Percentiles rank a stretch among this genome's conserved stretches.
Evolutionary conservation across 2,888 invertebrate genomes (phyloP).

Genomic region (Andrena fulva): DNA sequence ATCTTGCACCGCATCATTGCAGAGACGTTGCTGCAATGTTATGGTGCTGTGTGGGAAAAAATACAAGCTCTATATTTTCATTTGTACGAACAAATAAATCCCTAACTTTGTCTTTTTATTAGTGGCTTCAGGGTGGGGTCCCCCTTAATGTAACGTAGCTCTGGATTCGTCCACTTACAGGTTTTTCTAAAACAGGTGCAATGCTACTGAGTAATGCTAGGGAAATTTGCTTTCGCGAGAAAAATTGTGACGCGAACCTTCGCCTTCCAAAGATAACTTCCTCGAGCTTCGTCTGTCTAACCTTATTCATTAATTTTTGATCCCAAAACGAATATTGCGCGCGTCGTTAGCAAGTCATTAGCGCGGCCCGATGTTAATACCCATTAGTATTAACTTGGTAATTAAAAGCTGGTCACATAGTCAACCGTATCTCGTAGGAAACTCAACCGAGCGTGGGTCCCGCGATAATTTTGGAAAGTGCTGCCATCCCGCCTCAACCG

Average conservation of each 20-base stretch:
- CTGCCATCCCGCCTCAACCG: slow-evolving; percentile 1
- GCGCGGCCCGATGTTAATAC: slow-evolving; percentile 8
- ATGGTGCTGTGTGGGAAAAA: too few relatives aligned
- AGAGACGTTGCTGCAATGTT: too few relatives aligned
- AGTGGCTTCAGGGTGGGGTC: too few relatives aligned
- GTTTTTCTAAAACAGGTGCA: neutral
- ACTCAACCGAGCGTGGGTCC: slow-evolving; percentile 15
- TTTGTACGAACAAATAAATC: too few relatives aligned
- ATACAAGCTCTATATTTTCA: too few relatives aligned
- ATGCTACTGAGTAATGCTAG: neutral
- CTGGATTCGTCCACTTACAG: too few relatives aligned
- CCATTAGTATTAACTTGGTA: slow-evolving; percentile 26
- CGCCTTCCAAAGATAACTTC: neutral
- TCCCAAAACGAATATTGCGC: neutral
- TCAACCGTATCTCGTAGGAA: slow-evolving; percentile 17
- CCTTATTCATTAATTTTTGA: slow-evolving; percentile 6
- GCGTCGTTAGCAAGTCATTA: slow-evolving; percentile 43
- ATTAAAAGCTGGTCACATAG: slow-evolving; percentile 26
- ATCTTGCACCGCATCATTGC: too few relatives aligned
- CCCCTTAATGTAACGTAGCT: too few relatives aligned
- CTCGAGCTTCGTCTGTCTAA: neutral
- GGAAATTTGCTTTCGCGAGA: neutral
- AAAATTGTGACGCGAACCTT: neutral
- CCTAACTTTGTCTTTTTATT: too few relatives aligned
- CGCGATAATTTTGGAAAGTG: slow-evolving; percentile 40